Evolutionary conservation across 2,888 invertebrate genomes (phyloP).

Genomic region (Amorpha juglandis): DNA sequence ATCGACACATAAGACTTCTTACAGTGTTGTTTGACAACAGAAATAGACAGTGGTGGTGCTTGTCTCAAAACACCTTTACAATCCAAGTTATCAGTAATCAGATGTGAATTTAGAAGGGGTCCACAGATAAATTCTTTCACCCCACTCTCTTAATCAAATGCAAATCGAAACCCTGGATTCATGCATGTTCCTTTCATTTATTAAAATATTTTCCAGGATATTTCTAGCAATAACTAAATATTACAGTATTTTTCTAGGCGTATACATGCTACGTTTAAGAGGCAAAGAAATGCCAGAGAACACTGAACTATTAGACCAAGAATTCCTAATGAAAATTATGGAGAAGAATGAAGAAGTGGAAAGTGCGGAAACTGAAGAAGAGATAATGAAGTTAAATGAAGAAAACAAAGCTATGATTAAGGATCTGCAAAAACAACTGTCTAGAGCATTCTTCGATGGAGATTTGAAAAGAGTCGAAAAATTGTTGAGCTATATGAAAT

Average conservation of each 20-base stretch:
- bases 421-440: slow-evolving; percentile 83
- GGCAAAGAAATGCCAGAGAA: slow-evolving; percentile 87
- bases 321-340: slow-evolving; percentile 93
- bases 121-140: too few relatives aligned
- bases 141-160: too few relatives aligned
- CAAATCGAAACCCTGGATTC: too few relatives aligned
- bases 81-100: too few relatives aligned
- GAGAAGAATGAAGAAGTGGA: slow-evolving; percentile 94
- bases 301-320: slow-evolving; percentile 85
- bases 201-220: background rate
- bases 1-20: too few relatives aligned
- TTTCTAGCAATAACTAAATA: background rate
- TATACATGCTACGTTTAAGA: slow-evolving; percentile 90
- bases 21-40: too few relatives aligned
- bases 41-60: too few relatives aligned
- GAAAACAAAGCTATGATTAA: slow-evolving; percentile 84
- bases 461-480: slow-evolving; percentile 87
- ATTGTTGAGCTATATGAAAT: slow-evolving; percentile 91
- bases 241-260: slow-evolving; percentile 70
- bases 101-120: too few relatives aligned
- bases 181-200: too few relatives aligned
- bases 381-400: slow-evolving; percentile 83
- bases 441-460: slow-evolving; percentile 85
- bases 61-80: too few relatives aligned
- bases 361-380: slow-evolving; percentile 84